Evolutionary conservation across 2,888 invertebrate species (phyloP).

Genomic region (Plebejus anna): DNA sequence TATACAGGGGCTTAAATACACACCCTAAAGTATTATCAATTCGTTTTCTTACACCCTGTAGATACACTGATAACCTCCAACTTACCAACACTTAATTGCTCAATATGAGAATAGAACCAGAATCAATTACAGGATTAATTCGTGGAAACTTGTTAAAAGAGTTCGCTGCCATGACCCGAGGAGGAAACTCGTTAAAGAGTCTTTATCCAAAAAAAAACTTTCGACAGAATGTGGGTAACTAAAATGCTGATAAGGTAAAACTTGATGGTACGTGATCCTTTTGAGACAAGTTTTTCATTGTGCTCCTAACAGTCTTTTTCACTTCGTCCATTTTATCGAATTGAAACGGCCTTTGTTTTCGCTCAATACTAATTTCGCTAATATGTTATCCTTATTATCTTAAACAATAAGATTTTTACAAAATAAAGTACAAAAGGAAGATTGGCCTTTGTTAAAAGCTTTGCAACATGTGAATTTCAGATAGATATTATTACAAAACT

Average conservation of each 20-base stretch:
- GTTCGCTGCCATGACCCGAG: slow-evolving; percentile 37
- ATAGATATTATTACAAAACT: neutral
- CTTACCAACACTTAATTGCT: neutral
- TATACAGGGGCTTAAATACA: too few relatives aligned
- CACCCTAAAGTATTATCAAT: too few relatives aligned
- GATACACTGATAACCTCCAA: neutral
- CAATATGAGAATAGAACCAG: slow-evolving; percentile 34
- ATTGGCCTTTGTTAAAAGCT: neutral
- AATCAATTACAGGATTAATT: slow-evolving; percentile 42
- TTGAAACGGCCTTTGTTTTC: slow-evolving; percentile 5
- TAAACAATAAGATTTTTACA: slow-evolving; percentile 7
- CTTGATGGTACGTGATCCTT: slow-evolving; percentile 49
- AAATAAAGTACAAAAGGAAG: neutral
- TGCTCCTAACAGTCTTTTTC: slow-evolving; percentile 39
- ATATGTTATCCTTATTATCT: slow-evolving; percentile 17
- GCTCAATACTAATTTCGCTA: slow-evolving; percentile 3
- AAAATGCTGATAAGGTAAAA: slow-evolving; percentile 48
- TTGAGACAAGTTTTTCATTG: slow-evolving; percentile 44
- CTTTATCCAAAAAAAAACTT: slow-evolving; percentile 49
- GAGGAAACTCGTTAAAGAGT: slow-evolving; percentile 47
- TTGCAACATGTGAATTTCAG: neutral
- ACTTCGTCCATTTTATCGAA: slow-evolving; percentile 33
- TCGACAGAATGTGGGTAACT: slow-evolving; percentile 44
- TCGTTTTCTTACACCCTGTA: too few relatives aligned
- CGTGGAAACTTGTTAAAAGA: slow-evolving; percentile 37